phyloP scores from a whole-genome alignment of 1,140 invertebrate species.

The Zophobas morio region DNA sequence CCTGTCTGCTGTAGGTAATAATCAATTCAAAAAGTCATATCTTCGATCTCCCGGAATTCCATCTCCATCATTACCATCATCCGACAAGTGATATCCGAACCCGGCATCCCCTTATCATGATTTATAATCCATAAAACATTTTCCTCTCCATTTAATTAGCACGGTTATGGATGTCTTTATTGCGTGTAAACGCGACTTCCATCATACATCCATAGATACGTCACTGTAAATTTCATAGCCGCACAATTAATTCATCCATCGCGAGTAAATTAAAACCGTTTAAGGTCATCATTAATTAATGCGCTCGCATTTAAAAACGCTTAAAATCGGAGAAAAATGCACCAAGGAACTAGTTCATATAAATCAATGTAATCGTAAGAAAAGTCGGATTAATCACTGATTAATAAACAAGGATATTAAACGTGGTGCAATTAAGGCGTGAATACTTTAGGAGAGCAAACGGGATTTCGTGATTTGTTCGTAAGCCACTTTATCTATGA shows the following conservation, averaged over 20 bases:
- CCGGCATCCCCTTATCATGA: conserved; percentile 12
- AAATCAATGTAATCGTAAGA: conserved; percentile 21
- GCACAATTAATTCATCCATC: conserved; percentile 36
- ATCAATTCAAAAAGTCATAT: too few relatives aligned
- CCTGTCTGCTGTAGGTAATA: too few relatives aligned
- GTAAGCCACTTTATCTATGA: conserved; percentile 41
- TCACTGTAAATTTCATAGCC: conserved; percentile 12
- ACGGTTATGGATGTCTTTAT: conserved; percentile 28
- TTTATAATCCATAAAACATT: conserved; percentile 20
- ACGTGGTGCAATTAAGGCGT: conserved; percentile 38
- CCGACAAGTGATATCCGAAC: conserved; percentile 12
- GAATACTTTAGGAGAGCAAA: conserved; percentile 35
- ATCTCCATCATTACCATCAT: not conserved
- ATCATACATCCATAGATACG: conserved; percentile 32
- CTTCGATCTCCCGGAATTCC: not conserved
- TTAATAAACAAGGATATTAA: conserved; percentile 43
- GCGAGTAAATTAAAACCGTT: conserved; percentile 35
- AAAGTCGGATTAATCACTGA: conserved; percentile 37
- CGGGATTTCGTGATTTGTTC: conserved; percentile 42
- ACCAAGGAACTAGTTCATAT: conserved; percentile 35
- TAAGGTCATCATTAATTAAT: conserved; percentile 40
- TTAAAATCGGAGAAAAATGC: conserved; percentile 21
- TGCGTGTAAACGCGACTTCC: conserved; percentile 18
- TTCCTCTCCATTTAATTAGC: conserved; percentile 35
- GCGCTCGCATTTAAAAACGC: conserved; percentile 8